Base-by-base conservation (phyloP, 2,113 vertebrate species). In the Boleophthalmus pectinirostris region DNA sequence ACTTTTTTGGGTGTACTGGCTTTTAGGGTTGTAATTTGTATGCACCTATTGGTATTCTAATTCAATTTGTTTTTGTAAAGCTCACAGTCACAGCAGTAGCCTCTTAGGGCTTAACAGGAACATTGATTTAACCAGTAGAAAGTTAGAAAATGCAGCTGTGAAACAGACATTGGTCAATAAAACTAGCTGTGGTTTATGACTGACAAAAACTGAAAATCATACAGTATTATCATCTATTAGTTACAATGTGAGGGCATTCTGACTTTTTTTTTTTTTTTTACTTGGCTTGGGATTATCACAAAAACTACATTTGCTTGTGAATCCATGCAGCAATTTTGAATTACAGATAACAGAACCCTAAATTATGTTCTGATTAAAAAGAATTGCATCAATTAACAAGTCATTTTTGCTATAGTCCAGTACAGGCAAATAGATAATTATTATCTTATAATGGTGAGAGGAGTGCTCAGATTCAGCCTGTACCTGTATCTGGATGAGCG, bases 401-500 rank as follows among this genome's bases (percentile, higher is more conserved):
- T 21, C 10, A 3, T 33, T 29, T 61, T 61, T 61, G 33, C 61
- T n/a, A n/a, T n/a, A 53, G 70, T 15, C 14, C 20, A 69, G 12
- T 68, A 24, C 43, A 20, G 14, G 8, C 83, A 80, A 70, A 74
- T 16, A 66, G 8, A 72, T 79, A 72, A 88, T 87, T 84, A 82
- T 69, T 64, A 80, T 18, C 45, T 66, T 61, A 43, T 70, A 53
- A 58, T 14, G 61, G 51, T 70, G 29, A 66, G 49, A 54, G 56
- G 82, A 73, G 46, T 43, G 21, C 46, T 3, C 35, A 15, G 49
- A 57, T 58, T 79, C 73, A 61, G 57, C 53, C 51, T 57, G 66
- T 47, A 23, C 70, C 57, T 81, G 61, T 64, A 69, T 66, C 78
- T 74, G 70, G 75, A 79, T 84, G 47, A 72, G 75, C 60, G 38